Evolutionary conservation across 2,113 vertebrate species (phyloP), one percentile per base, ranked within the genome.

Genomic region (Athene cunicularia): DNA sequence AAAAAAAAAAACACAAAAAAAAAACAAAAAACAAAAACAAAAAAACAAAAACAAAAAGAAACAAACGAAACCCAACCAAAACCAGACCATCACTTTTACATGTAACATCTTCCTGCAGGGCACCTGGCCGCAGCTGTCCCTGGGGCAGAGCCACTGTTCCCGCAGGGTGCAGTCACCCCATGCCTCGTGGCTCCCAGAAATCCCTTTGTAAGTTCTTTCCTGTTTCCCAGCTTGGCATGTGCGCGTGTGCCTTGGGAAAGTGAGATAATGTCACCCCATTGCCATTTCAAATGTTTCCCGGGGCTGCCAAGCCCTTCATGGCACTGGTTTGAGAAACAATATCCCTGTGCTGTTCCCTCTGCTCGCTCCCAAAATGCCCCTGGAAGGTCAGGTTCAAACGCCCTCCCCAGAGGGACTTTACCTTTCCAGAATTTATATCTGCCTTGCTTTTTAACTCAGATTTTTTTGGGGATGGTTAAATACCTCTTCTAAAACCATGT

Each of bases 291-390:
- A 75, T 2, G 12, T 74, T 26, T 33, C 79, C 62, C 7, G 5
- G 47, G 66, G 67, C 81, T 96, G 97, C 93, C 96, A 97, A 91
- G 71, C 62, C 50, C 74, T 66, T 18, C 52, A 2, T 5, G 26
- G 47, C 56, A 28, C 0, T 30, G 63, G 41, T 4, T 2, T 89
- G 95, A 95, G 39, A 96, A 96, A 93, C 90, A 96, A 97, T 96
- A 93, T 91, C 94, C 91, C 86, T 21, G 64, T 8, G 50, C 70
- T n/a, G 71, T 43, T 70, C 82, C 81, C 73, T 23, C 35, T 22
- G 47, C 73, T 43, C 3, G 0, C 58, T 58, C 80, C 73, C 90
- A 43, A 53, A 58, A 70, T n/a, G 88, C 59, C 72, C 22, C 68
- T 6, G 63, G 21, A 90, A 95, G 95, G 88, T 94, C 88, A 85